phyloP scores from a whole-genome alignment of 2,888 invertebrate genomes.

The Hyalella azteca region DNA sequence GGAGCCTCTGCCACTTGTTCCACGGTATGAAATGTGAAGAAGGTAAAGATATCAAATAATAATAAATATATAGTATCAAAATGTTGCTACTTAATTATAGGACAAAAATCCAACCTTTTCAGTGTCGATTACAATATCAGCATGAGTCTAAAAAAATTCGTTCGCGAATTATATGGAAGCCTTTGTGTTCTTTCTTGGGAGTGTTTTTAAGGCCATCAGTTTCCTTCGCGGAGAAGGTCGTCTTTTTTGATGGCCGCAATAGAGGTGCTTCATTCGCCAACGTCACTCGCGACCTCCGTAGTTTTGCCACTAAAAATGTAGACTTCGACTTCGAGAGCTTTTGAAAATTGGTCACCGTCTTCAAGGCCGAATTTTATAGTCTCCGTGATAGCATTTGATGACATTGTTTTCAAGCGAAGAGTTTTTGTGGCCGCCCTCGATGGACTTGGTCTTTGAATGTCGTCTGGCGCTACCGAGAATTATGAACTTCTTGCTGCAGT shows the following conservation, averaged over 20 bases:
- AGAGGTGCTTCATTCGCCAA: background rate
- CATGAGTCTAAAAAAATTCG: too few species aligned
- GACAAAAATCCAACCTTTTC: too few species aligned
- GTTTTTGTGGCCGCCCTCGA: background rate
- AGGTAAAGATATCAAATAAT: too few species aligned
- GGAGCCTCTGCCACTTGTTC: too few species aligned
- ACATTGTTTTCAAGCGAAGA: conserved; percentile 13
- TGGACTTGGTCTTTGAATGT: conserved; percentile 4
- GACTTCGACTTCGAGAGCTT: conserved; percentile 21
- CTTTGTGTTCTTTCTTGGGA: too few species aligned
- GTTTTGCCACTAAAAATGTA: conserved; percentile 20
- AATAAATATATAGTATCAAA: too few species aligned
- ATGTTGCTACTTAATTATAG: too few species aligned
- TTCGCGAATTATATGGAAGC: too few species aligned
- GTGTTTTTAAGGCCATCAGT: background rate
- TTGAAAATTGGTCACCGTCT: conserved; percentile 18
- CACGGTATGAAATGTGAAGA: too few species aligned
- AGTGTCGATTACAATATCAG: too few species aligned
- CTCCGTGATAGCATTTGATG: conserved; percentile 29
- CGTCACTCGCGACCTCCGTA: background rate
- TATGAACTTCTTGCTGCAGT: conserved; percentile 4
- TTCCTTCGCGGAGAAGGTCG: background rate
- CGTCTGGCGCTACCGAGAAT: background rate
- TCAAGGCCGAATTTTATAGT: conserved; percentile 26
- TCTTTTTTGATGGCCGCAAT: background rate